A percentile compares a stretch with the other conserved stretches of the same genome.
phyloP scores from a whole-genome alignment of 2,797 vertebrate genomes.

The Ispidina picta region DNA sequence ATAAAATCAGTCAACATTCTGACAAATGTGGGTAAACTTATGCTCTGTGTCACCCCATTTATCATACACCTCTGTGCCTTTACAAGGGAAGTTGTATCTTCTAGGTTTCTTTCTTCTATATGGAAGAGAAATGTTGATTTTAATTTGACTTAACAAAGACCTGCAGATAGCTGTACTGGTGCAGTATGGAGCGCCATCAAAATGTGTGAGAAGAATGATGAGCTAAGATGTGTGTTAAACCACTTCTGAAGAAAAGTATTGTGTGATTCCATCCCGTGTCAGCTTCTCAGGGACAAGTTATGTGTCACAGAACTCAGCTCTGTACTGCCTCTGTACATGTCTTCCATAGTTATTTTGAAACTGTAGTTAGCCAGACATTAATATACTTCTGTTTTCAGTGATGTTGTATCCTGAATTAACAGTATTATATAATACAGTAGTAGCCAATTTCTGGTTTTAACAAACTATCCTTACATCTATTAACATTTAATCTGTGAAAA shows the following conservation, averaged over 20 bases:
- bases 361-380: not conserved
- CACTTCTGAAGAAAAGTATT: not conserved
- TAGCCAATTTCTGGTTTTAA: not conserved
- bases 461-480: not conserved
- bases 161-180: not conserved
- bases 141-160: not conserved
- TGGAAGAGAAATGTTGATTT: not conserved
- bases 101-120: not conserved
- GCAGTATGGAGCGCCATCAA: not conserved
- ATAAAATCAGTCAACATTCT: not conserved
- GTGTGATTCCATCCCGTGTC: not conserved
- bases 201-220: not conserved
- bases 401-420: not conserved
- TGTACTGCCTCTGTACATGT: not conserved
- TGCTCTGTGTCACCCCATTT: not conserved
- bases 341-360: not conserved
- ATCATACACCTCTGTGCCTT: not conserved
- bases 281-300: not conserved
- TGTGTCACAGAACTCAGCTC: not conserved
- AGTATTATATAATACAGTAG: not conserved
- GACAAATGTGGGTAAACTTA: not conserved
- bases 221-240: not conserved
- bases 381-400: not conserved
- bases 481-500: conserved; percentile 16
- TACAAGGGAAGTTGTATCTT: not conserved